phyloP scores from a whole-genome alignment of 2,113 vertebrate genomes.

The Colossoma macropomum region DNA sequence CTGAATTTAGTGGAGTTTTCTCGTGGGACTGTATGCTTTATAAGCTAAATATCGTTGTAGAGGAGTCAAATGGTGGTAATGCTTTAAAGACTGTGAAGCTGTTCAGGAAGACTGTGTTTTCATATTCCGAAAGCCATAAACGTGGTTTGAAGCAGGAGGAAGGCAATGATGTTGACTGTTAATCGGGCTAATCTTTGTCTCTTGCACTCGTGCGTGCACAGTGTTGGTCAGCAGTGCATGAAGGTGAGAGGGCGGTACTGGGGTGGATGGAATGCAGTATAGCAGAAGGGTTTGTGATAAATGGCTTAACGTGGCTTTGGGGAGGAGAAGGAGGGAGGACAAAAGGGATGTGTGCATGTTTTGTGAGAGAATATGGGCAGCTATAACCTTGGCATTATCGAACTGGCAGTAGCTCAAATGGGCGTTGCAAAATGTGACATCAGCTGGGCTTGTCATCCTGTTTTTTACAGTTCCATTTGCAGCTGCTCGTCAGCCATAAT shows the following conservation, averaged over 20 bases:
- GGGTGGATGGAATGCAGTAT: slow-evolving; percentile 56
- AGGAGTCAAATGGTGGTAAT: background rate
- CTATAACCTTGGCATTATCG: slow-evolving; percentile 11
- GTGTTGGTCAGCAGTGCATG: slow-evolving; percentile 60
- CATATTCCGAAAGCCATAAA: slow-evolving; percentile 37
- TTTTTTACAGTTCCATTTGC: background rate
- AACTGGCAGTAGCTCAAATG: slow-evolving; percentile 16
- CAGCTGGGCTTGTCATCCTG: background rate
- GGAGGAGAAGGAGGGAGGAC: slow-evolving; percentile 24
- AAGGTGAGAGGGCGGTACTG: slow-evolving; percentile 65
- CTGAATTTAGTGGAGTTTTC: background rate
- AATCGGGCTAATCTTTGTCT: background rate
- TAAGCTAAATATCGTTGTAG: background rate
- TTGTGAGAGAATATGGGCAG: background rate
- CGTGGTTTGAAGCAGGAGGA: background rate
- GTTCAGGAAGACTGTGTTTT: slow-evolving; percentile 4
- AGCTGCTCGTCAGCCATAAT: background rate
- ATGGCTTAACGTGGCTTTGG: slow-evolving; percentile 70
- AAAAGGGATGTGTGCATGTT: background rate
- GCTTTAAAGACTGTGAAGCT: slow-evolving; percentile 14
- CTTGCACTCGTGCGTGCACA: background rate
- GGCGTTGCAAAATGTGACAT: slow-evolving; percentile 2
- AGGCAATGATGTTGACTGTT: slow-evolving; percentile 2
- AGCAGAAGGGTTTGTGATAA: slow-evolving; percentile 69
- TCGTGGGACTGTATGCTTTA: background rate